A percentile compares a stretch with the other conserved stretches of the same genome.
Evolutionary conservation across 2,888 invertebrate genomes (phyloP).

Genomic region (Tiliacea aurago): DNA sequence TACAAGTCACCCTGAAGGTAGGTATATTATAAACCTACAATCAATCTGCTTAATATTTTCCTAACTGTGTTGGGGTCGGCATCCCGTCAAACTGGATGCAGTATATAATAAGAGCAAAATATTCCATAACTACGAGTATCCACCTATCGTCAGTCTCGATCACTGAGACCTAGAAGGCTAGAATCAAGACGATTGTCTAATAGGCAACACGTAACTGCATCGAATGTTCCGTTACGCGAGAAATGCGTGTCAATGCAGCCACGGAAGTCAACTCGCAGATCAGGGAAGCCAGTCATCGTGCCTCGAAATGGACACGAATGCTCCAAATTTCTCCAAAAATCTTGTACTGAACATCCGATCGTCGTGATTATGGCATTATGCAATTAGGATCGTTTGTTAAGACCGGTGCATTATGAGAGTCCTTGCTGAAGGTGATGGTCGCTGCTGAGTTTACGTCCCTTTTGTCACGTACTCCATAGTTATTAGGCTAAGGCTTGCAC

Average conservation of each 20-base stretch:
- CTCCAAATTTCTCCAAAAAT: constrained; percentile 11
- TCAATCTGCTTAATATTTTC: too few species aligned
- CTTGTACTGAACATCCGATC: neutral
- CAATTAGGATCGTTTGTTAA: constrained; percentile 7
- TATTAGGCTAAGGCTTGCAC: neutral
- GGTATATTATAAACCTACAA: too few species aligned
- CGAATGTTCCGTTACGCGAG: constrained; percentile 28
- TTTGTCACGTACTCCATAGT: neutral
- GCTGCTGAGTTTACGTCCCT: neutral
- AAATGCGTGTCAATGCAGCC: constrained; percentile 36
- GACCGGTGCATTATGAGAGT: neutral
- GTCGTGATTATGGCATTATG: constrained; percentile 21
- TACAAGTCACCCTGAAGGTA: too few species aligned
- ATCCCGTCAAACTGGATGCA: too few species aligned
- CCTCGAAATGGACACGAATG: constrained; percentile 16
- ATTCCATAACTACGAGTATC: neutral
- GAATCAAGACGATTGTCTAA: constrained; percentile 40
- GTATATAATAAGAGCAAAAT: too few species aligned
- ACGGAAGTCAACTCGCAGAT: constrained; percentile 45
- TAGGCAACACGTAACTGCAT: constrained; percentile 46
- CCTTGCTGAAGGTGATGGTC: neutral
- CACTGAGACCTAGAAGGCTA: constrained; percentile 10
- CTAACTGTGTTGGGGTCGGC: too few species aligned
- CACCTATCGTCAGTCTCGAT: neutral
- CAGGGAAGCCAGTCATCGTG: constrained; percentile 24